Evolutionary conservation across 2,113 vertebrate species (phyloP).

Genomic region (Trinectes maculatus): DNA sequence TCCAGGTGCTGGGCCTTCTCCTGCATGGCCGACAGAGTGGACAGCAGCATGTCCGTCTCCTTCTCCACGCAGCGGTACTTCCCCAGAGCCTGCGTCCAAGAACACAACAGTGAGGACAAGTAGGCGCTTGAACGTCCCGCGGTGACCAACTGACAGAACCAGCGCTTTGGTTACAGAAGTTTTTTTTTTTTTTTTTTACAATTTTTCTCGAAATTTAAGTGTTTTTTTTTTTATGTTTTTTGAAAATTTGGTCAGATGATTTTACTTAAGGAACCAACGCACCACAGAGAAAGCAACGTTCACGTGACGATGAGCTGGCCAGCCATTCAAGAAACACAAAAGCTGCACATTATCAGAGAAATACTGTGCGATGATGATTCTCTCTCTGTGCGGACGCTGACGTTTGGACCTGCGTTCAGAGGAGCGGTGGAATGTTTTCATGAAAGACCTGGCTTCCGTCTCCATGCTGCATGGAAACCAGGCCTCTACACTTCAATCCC

Average conservation of each 20-base stretch:
- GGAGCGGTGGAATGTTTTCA: conserved; percentile 42
- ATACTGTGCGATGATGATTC: conserved; percentile 22
- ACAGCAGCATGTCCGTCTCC: conserved; percentile 82
- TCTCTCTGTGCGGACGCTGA: conserved; percentile 23
- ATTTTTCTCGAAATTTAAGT: too few species aligned
- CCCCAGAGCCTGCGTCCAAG: conserved; percentile 72
- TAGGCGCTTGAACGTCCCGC: not conserved
- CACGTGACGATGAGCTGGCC: conserved; percentile 27
- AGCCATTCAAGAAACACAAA: conserved; percentile 62
- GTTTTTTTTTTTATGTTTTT: not conserved
- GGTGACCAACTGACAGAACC: conserved; percentile 7
- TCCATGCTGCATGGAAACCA: conserved; percentile 67
- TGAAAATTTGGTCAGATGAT: not conserved
- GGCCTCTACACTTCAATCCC: conserved; percentile 47
- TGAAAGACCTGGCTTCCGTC: conserved; percentile 51
- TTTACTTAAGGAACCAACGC: conserved; percentile 53
- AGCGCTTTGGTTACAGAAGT: conserved; percentile 56
- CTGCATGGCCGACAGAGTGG: conserved; percentile 83
- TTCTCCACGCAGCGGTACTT: conserved; percentile 82
- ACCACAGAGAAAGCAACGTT: conserved; percentile 12
- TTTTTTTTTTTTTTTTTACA: not conserved
- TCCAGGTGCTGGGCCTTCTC: conserved; percentile 86
- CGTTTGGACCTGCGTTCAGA: not conserved
- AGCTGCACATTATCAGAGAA: conserved; percentile 7
- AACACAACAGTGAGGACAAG: conserved; percentile 8